Base-by-base conservation (phyloP, 2,888 invertebrate species). In the Litoditis marina region DNA sequence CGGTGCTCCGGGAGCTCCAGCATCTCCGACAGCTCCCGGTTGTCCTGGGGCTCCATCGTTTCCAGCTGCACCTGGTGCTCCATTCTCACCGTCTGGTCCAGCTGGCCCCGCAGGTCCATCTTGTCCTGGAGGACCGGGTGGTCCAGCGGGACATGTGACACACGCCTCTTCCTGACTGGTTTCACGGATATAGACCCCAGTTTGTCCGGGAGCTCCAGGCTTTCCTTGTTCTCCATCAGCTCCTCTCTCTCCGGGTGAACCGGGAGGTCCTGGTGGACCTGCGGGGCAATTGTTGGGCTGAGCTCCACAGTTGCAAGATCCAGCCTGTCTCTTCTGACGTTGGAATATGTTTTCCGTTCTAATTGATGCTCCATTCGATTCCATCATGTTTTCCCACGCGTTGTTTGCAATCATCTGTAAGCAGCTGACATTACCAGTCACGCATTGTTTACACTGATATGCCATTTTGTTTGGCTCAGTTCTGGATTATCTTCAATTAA, bases 1-100 rank as follows among this genome's bases (percentile, higher is more conserved):
- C 31, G 68, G 70, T 28, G 57, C 58, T 16, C 69, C 69, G 19
- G 63, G 63, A n/a, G 57, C 60, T 57, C 69, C 69, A 27, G 63
- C 58, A 31, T 64, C 63, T 44, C 69, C 66, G 1, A 50, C 51
- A 27, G 58, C 44, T 52, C 69, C 66, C 13, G 64, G 54, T 30
- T 7, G 46, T 28, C 66, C 67, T 25, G 64, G 66, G 11, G 54
- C 53, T 62, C 69, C 69, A 22, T 63, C 62, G 55, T 66, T 61
- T 22, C 67, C 69, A 36, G 65, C 65, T 27, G 57, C 61, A 11
- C 69, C 69, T 19, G 63, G 63, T n/a, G 57, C 60, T 60, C 69
- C 69, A 27, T 60, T 59, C 30, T 64, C 65, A 44, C 69, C 69
- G 1, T 51, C 51, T 28, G 60, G 39, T 55, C 69, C 69, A 11